Base-by-base conservation (phyloP, 1,140 invertebrate species). In the Dendrolimus punctatus region DNA sequence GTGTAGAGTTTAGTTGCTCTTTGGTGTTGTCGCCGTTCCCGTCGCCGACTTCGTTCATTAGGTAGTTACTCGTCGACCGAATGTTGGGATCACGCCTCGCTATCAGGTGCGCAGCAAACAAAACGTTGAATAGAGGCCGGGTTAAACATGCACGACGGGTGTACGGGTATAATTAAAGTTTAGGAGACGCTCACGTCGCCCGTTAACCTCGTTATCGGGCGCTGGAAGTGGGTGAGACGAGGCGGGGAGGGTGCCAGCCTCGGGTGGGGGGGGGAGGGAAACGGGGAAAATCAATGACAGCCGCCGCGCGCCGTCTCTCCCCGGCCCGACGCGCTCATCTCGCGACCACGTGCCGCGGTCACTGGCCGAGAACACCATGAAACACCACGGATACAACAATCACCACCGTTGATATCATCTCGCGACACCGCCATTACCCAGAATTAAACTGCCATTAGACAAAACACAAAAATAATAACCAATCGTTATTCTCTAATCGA, bases 141-240 rank as follows among this genome's bases (percentile, higher is more conserved):
- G 80, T 85, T 83, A 80, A 85, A 85, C 82, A 85, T 85, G 82
- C 79, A 85, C 76, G 80, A 73, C 74, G 80, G 80, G 72, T 82
- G 80, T 82, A 85, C 77, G 75, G 76, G 80, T 84, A 80, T 85
- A 84, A 86, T 86, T 86, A 86, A 84, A 86, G 80, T 84, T 86
- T 84, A 83, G 80, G 80, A 84, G 79, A 84, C 80, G 80, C 80
- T 84, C 80, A 84, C 83, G 83, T 84, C 83, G 83, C 83, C 79
- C 82, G 80, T 86, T 86, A 86, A 86, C 82, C 82, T 86, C 82
- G 82, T 86, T 86, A 86, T 86, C 82, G 80, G 80, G 79, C 76
- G 80, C 77, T 82, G 76, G 79, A 82, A 84, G 80, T 84, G 82
- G 82, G 82, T 81, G 77, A 81, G 82, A 79, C 77, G 77, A 75